phyloP scores from a whole-genome alignment of 2,113 vertebrate genomes.

The Mesoclemmys tuberculata region DNA sequence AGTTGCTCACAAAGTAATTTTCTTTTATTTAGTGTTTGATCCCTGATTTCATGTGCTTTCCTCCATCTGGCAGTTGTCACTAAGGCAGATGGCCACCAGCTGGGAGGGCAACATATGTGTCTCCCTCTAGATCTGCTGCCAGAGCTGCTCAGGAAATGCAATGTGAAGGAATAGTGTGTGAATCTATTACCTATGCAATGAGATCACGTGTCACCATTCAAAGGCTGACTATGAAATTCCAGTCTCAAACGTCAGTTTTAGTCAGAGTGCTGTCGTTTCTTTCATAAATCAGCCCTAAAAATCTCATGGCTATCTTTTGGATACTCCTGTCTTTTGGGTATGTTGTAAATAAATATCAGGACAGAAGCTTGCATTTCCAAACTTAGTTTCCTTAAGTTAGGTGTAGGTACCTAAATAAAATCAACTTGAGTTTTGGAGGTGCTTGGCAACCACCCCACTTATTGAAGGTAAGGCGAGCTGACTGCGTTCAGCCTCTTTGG shows the following conservation, averaged over 20 bases:
- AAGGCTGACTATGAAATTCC: slow-evolving; percentile 8
- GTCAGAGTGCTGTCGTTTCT: not conserved
- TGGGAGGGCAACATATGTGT: slow-evolving; percentile 75
- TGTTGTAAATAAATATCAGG: slow-evolving; percentile 34
- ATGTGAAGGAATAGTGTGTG: slow-evolving; percentile 46
- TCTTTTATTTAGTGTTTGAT: slow-evolving; percentile 80
- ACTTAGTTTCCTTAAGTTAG: not conserved
- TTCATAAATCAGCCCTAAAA: not conserved
- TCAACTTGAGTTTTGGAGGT: slow-evolving; percentile 1
- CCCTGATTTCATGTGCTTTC: slow-evolving; percentile 67
- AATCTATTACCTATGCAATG: slow-evolving; percentile 25
- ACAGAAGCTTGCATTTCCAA: not conserved
- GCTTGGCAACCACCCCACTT: not conserved
- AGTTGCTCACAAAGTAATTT: slow-evolving; percentile 79
- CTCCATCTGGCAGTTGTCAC: slow-evolving; percentile 85
- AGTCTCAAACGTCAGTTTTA: slow-evolving; percentile 1
- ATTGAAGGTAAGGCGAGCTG: slow-evolving; percentile 42
- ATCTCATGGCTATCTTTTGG: not conserved
- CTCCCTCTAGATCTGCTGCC: slow-evolving; percentile 60
- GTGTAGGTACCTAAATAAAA: slow-evolving; percentile 33
- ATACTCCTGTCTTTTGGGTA: not conserved
- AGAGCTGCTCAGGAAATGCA: slow-evolving; percentile 60
- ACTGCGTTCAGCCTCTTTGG: not conserved
- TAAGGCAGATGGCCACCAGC: slow-evolving; percentile 84
- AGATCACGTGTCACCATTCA: slow-evolving; percentile 65